Evolutionary conservation across 2,797 vertebrate genomes (phyloP).

Genomic region (Ctenosaura bakeri): DNA sequence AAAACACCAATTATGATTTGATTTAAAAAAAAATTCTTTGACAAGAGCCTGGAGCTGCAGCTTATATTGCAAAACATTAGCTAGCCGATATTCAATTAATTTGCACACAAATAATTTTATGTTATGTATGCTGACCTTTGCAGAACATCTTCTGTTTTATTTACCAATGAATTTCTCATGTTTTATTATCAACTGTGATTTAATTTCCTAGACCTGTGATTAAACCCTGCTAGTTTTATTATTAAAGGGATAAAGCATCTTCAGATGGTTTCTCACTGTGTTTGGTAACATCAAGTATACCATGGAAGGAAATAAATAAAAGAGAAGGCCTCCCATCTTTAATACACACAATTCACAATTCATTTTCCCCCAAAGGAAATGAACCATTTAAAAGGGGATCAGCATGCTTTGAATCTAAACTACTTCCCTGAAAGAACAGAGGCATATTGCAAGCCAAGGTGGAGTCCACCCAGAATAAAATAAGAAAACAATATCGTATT

Average conservation of each 20-base stretch:
- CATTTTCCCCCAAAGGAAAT: not conserved
- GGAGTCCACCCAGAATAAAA: not conserved
- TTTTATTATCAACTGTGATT: constrained; percentile 49
- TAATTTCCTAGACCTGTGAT: constrained; percentile 32
- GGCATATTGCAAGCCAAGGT: not conserved
- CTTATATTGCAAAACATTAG: constrained; percentile 34
- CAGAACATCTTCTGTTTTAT: constrained; percentile 35
- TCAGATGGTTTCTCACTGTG: not conserved
- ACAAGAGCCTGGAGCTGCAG: constrained; percentile 35
- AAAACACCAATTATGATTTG: constrained; percentile 23
- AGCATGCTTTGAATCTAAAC: not conserved
- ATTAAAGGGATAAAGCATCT: constrained; percentile 18
- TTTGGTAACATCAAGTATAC: not conserved
- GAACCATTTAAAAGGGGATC: not conserved
- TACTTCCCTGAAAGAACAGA: not conserved
- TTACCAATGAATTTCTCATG: constrained; percentile 28
- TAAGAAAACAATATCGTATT: not conserved
- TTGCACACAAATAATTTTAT: constrained; percentile 54
- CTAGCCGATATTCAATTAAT: constrained; percentile 59
- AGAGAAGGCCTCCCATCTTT: rapidly evolving
- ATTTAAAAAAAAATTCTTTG: constrained; percentile 55
- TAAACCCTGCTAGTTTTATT: constrained; percentile 43
- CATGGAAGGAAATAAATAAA: not conserved
- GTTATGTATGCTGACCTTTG: constrained; percentile 50
- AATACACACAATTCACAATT: not conserved